Base-by-base conservation (phyloP, 2,888 invertebrate species). In the Chromoteleia sp. region DNA sequence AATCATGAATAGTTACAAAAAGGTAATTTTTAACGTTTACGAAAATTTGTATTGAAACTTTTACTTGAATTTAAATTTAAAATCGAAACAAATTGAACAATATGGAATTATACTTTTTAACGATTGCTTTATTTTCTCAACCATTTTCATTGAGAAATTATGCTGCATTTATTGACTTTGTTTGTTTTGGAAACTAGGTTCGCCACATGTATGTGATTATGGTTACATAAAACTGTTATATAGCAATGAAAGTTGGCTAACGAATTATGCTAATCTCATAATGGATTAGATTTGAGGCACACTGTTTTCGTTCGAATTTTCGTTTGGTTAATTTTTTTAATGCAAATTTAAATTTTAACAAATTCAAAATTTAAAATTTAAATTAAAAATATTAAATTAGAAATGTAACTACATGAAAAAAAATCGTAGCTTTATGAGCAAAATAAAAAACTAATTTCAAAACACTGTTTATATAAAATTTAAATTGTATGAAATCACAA, bases 151-250 rank as follows among this genome's bases (percentile, higher is more conserved):
- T 50, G n/a, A 52, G 65, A 65, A 65, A 52, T 52, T 48, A 19
- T 25, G 3, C 39, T 5, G 39, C 39, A 52, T 50, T 52, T 39
- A 65, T 39, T 65, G 52, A 50, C 52, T 36, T 65, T 65, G 61
- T 61, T 61, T 61, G 65, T 65, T 65, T 65, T 63, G 36, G 63
- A 63, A 50, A 50, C 63, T 50, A 65, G 36, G 52, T 33, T 50
- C 19, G 33, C 15, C 21, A 50, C 36, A 12, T 36, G 39, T 50
- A 65, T 15, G 36, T 52, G 33, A 67, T 52, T 56, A 56, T 45
- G 21, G 41, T 70, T 70, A 70, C 58, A 58, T 70, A 70, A 70
- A 70, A 58, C 33, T 45, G 70, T 58, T 70, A 70, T 70, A 70
- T 58, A 56, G 58, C 33, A 56, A 58, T 56, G 56, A 70, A 70